These are phyloP conservation scores for Avahi laniger DNA, from an alignment of 2,797 vertebrate genomes.

Conservation along the genomic window DNA sequence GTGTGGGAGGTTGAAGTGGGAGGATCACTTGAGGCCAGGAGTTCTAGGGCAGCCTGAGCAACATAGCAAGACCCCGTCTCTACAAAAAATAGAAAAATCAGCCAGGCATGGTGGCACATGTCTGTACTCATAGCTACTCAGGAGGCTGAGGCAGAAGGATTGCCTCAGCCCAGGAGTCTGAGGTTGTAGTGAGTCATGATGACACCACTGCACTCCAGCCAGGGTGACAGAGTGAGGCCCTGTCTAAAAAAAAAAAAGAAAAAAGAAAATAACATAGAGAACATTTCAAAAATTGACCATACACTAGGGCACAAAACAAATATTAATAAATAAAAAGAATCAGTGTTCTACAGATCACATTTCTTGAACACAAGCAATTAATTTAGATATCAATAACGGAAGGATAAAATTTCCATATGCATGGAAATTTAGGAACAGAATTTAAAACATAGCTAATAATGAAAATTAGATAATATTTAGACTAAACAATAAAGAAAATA, in stretches of 20 bases:
- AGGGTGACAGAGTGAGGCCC: not conserved
- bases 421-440: not conserved
- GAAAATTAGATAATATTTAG: not conserved
- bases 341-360: not conserved
- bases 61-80: not conserved
- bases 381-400: slow-evolving; percentile 25
- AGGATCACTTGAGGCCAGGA: not conserved
- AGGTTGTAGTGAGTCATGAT: not conserved
- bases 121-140: not conserved
- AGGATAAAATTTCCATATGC: not conserved
- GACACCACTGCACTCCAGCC: not conserved
- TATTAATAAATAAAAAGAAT: not conserved
- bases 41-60: not conserved
- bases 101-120: not conserved
- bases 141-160: not conserved
- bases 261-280: not conserved
- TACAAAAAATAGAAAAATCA: not conserved
- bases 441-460: not conserved
- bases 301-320: not conserved
- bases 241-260: not conserved
- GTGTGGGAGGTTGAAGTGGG: not conserved
- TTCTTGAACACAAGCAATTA: not conserved
- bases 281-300: not conserved
- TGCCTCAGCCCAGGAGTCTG: not conserved
- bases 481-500: slow-evolving; percentile 3